phyloP scores from a whole-genome alignment of 2,797 vertebrate genomes.

The Dermochelys coriacea region DNA sequence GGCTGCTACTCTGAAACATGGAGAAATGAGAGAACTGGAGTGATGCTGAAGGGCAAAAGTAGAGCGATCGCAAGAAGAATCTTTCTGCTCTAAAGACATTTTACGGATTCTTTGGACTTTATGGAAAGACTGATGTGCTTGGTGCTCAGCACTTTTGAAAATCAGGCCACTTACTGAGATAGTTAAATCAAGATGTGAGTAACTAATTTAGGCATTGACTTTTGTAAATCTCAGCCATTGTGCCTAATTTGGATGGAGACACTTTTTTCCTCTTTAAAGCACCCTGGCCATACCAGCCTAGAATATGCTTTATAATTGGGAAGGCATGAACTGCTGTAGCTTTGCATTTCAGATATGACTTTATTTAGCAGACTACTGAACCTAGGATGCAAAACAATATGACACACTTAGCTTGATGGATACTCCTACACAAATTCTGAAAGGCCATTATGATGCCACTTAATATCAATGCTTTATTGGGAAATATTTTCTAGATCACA shows the following conservation, averaged over 20 bases:
- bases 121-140: neutral
- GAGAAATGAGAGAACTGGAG: neutral
- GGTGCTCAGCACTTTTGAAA: neutral
- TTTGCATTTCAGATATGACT: neutral
- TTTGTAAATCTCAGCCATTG: neutral
- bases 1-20: too few species aligned
- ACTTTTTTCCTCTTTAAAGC: neutral
- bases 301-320: neutral
- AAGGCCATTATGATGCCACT: neutral
- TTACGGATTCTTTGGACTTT: neutral
- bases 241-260: neutral
- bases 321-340: neutral
- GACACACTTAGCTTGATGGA: neutral
- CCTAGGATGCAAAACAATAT: neutral
- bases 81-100: neutral
- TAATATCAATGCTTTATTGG: neutral
- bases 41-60: neutral
- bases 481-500: neutral
- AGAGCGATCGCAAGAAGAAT: neutral
- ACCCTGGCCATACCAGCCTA: neutral
- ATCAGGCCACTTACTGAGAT: neutral
- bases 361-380: rapidly evolving
- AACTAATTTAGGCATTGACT: neutral
- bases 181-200: neutral
- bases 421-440: neutral